Conservation (phyloP, 2,113 vertebrate genomes). For the Oryzias javanicus region DNA sequence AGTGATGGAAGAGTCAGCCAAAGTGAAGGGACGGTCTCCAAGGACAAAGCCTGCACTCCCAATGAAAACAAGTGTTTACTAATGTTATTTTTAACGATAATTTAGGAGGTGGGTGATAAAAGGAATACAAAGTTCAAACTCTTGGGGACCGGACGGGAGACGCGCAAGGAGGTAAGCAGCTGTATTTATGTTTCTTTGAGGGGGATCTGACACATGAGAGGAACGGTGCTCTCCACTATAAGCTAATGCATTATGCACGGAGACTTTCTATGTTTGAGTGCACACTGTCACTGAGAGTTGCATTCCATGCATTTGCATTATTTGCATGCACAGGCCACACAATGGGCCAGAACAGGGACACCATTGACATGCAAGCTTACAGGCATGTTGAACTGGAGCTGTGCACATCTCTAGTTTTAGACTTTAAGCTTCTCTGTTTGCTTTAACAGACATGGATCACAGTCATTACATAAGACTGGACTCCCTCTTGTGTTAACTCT, state of each 20-base stretch:
- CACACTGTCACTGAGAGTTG: not conserved
- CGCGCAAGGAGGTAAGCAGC: conserved; percentile 17
- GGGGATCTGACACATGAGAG: conserved; percentile 29
- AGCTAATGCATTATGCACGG: conserved; percentile 46
- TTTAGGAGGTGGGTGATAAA: not conserved
- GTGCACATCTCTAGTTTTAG: conserved; percentile 18
- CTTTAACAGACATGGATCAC: not conserved
- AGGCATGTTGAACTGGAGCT: not conserved
- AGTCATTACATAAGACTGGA: conserved; percentile 20
- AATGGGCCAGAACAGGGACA: conserved; percentile 28
- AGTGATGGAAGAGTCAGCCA: not conserved
- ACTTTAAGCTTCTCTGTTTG: not conserved
- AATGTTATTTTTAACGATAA: not conserved
- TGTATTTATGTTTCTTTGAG: not conserved
- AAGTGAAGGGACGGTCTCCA: conserved; percentile 29
- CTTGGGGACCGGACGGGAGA: conserved; percentile 6
- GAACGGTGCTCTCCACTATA: not conserved
- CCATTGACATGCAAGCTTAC: conserved; percentile 18
- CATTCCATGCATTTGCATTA: conserved; percentile 51
- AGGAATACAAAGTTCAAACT: not conserved
- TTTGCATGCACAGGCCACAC: conserved; percentile 16
- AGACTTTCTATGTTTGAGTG: conserved; percentile 33
- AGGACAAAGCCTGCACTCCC: conserved; percentile 15
- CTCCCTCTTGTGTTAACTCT: conserved; percentile 22
- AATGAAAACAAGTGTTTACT: not conserved